phyloP scores from a whole-genome alignment of 2,797 vertebrate species.

The Xerus rutilus region DNA sequence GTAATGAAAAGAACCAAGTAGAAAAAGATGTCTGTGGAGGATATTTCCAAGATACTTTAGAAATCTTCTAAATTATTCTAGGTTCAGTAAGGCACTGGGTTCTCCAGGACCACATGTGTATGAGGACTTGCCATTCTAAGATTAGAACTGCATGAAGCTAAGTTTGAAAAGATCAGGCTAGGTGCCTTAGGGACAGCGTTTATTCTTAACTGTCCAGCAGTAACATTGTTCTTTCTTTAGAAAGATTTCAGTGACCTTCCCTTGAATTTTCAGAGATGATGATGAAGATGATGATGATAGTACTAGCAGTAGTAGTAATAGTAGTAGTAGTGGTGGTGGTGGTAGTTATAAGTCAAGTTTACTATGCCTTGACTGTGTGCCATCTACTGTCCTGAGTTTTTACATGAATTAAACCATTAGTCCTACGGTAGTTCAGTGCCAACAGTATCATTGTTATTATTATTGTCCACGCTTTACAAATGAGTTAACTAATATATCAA shows the following conservation, averaged over 20 bases:
- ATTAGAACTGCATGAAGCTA: background rate
- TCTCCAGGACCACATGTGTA: background rate
- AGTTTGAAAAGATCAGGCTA: background rate
- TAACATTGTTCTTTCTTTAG: background rate
- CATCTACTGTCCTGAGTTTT: background rate
- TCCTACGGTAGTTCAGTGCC: background rate
- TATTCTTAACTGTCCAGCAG: background rate
- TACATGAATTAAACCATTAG: background rate
- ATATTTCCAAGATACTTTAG: conserved; percentile 29
- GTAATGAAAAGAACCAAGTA: conserved; percentile 19
- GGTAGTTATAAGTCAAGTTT: background rate
- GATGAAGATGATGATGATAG: background rate
- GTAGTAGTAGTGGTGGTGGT: too few species aligned
- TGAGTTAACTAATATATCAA: background rate
- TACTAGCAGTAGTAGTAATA: too few species aligned
- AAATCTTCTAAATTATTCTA: conserved; percentile 44
- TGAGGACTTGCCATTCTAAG: background rate
- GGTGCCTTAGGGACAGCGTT: background rate
- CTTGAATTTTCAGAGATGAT: background rate
- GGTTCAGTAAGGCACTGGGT: background rate
- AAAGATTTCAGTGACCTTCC: background rate
- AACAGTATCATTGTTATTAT: background rate
- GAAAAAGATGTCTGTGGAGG: conserved; percentile 3
- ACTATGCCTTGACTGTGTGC: background rate
- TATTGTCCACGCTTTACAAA: background rate